Evolutionary conservation across 2,888 invertebrate species (phyloP), one percentile per base, ranked within the genome.

Genomic region (Nomada fucata): DNA sequence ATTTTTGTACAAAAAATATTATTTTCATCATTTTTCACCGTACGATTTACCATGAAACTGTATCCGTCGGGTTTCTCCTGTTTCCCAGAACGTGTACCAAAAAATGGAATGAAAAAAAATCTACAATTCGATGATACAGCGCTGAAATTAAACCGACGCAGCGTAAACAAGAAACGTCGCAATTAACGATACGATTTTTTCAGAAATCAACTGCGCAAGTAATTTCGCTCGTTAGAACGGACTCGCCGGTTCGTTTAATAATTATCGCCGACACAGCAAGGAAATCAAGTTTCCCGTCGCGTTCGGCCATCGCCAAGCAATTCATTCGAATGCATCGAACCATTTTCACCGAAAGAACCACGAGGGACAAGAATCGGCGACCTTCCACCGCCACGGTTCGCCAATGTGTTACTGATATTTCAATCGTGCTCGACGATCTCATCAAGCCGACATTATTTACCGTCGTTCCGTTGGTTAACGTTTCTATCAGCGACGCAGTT

Each of bases 271-370:
- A 44, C 13, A 42, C 53, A 78, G 10, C 42, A 53, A 36, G 20
- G 4, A 2, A 59, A 61, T 55, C 55, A 67, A 77, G 65, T 57
- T 20, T 20, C 26, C 44, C 50, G 18, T 1, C 15, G 20, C 4
- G 60, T 13, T 57, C 55, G 18, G 50, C 50, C 50, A 5, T n/a
- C 26, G 47, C 13, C 11, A 15, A 63, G 53, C 78, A 36, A 76
- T 76, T 57, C 52, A 59, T 59, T 57, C 52, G 52, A 77, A 77
- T 18, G 47, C 18, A 52, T 59, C 76, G 55, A 70, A 52, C 20
- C n/a, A 29, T 47, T 74, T 73, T 47, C 36, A 18, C 15, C 11
- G 42, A 20, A 57, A 29, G 23, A 29, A 67, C 15, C 7, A 42
- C 13, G 18, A 18, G 23, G 47, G 52, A 64, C 29, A 11, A 18